Evolutionary conservation across 2,113 vertebrate genomes (phyloP).

Genomic region (Talpa occidentalis): DNA sequence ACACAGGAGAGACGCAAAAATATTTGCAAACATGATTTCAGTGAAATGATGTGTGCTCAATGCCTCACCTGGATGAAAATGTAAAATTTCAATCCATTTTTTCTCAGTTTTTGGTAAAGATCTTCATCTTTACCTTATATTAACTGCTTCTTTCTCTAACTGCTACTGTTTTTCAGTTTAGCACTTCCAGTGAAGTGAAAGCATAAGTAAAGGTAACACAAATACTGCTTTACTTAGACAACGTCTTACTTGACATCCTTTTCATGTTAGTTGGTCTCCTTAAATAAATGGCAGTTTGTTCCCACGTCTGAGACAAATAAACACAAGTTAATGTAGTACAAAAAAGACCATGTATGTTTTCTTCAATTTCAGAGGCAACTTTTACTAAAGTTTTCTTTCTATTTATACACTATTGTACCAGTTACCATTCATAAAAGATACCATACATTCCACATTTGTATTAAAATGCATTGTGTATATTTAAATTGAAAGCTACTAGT

Average conservation of each 20-base stretch:
- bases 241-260: background rate
- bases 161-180: background rate
- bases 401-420: background rate
- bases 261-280: background rate
- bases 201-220: background rate
- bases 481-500: background rate
- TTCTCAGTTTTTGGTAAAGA: background rate
- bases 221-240: background rate
- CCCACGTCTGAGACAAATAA: background rate
- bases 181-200: background rate
- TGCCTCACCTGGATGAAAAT: background rate
- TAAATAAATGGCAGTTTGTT: background rate
- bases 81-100: background rate
- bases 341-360: background rate
- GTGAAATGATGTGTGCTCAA: background rate
- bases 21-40: background rate
- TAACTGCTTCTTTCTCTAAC: background rate
- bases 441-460: background rate
- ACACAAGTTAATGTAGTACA: background rate
- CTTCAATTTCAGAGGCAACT: background rate
- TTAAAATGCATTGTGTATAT: background rate
- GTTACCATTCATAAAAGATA: background rate
- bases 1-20: background rate
- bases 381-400: background rate
- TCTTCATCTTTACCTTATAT: background rate